Evolutionary conservation across 2,888 invertebrate species (phyloP).

Genomic region (Gari tellinella): DNA sequence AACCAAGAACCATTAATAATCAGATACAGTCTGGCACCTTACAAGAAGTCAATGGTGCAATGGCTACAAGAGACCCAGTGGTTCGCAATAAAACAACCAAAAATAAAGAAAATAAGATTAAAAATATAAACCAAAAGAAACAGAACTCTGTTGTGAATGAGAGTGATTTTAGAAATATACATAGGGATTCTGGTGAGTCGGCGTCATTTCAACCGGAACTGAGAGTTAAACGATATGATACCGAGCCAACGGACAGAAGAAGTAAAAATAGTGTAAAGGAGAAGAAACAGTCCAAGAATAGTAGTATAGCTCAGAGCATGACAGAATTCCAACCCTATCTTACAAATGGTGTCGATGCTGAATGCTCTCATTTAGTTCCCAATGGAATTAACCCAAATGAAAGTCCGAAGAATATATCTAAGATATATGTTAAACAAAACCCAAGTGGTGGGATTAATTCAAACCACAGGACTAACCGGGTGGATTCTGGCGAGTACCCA

Average conservation of each 20-base stretch:
- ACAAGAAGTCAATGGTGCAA: constrained; percentile 2
- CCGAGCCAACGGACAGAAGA: constrained; percentile 17
- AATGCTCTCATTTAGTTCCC: constrained; percentile 5
- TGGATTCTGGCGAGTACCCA: no score
- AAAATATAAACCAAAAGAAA: constrained; percentile 28
- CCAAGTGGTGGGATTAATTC: constrained; percentile 6
- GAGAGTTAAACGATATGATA: constrained; percentile 29
- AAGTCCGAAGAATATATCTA: constrained; percentile 7
- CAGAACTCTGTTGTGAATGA: constrained; percentile 1
- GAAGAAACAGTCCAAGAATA: constrained; percentile 32
- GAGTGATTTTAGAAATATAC: no score
- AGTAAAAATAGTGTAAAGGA: constrained; percentile 23
- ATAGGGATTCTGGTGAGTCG: no score
- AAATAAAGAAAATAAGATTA: constrained; percentile 50
- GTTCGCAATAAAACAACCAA: constrained; percentile 39
- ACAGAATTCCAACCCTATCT: constrained; percentile 1
- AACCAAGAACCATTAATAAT: background rate
- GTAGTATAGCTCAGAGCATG: constrained; percentile 4
- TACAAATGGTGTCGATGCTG: background rate
- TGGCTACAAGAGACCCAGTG: constrained; percentile 6
- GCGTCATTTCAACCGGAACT: constrained; percentile 1
- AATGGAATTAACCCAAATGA: constrained; percentile 22
- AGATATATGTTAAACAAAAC: constrained; percentile 15
- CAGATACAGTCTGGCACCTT: background rate
- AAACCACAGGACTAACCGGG: background rate